Evolutionary conservation across 2,888 invertebrate genomes (phyloP).

Genomic region (Argyresthia albistria): DNA sequence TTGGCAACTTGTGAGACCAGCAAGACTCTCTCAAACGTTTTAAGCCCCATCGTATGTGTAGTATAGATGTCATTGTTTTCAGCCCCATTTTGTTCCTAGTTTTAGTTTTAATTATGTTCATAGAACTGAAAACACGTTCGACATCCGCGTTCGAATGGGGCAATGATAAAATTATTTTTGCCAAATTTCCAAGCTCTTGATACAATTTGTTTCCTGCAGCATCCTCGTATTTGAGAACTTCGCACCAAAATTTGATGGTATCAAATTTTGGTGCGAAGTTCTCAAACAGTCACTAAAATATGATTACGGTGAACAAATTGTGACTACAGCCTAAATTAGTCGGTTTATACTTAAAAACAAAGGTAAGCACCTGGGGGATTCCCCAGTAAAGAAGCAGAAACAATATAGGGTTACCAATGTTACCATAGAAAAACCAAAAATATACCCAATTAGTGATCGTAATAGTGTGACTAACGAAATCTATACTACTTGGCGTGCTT

Average conservation of each 20-base stretch:
- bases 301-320: too few species aligned
- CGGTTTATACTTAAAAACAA: too few species aligned
- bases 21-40: not conserved
- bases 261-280: too few species aligned
- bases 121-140: conserved; percentile 8
- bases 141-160: conserved; percentile 12
- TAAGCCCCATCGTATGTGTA: not conserved
- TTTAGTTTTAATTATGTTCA: conserved; percentile 7
- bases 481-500: too few species aligned
- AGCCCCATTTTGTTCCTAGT: not conserved
- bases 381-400: too few species aligned
- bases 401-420: too few species aligned
- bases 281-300: too few species aligned
- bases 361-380: too few species aligned
- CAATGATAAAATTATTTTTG: conserved; percentile 6
- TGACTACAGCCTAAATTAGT: too few species aligned
- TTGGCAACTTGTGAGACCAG: not conserved
- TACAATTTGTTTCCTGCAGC: conserved; percentile 4
- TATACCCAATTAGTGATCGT: too few species aligned
- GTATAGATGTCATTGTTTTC: not conserved
- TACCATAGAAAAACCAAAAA: too few species aligned
- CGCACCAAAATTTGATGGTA: not conserved
- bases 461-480: too few species aligned
- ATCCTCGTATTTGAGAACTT: conserved; percentile 6
- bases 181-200: conserved; percentile 7